Evolutionary conservation across 2,113 vertebrate genomes (phyloP), one percentile per base, ranked within the genome.

Genomic region (Tychaedon coryphoeus): DNA sequence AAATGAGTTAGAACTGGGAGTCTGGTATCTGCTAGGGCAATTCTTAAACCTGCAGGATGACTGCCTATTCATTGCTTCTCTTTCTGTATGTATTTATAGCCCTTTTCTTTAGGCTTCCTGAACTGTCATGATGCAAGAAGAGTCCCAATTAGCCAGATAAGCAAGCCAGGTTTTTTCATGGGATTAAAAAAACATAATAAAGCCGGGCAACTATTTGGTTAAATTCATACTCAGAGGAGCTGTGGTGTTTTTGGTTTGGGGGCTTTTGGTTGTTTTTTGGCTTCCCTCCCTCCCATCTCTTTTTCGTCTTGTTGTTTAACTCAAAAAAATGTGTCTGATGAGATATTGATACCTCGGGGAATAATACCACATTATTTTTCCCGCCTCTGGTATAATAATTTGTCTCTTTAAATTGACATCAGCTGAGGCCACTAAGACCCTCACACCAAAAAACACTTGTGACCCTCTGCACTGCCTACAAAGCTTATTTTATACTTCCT

Each of bases 1-100:
- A 97, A 96, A 93, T 95, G 48, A 95, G 60, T 86, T 90, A 92
- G 82, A 91, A 93, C 93, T 75, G 80, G 80, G 81, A 97, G 94
- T 90, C 61, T 33, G 76, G 71, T 95, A 92, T 94, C 93, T 95
- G 91, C 90, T 80, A 75, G 34, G 38, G 90, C 97, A 96, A 96
- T 96, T 96, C 90, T 95, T 88, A 96, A 90, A 96, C 57, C 65
- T 48, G 61, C 51, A 86, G 40, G 47, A 92, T 66, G 74, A 61
- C 47, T 90, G 45, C 72, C 82, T 77, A 24, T 82, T 90, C 75
- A 93, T 86, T 84, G 11, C 83, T 80, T 83, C 20, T 82, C 33
- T 83, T 86, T 78, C 72, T 75, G 33, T 77, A n/a, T 72, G 19
- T 23, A 31, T 86, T 75, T 80, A 25, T 64, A 60, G 17, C n/a